phyloP scores from a whole-genome alignment of 2,888 invertebrate species.

The Pristionchus entomophagus region DNA sequence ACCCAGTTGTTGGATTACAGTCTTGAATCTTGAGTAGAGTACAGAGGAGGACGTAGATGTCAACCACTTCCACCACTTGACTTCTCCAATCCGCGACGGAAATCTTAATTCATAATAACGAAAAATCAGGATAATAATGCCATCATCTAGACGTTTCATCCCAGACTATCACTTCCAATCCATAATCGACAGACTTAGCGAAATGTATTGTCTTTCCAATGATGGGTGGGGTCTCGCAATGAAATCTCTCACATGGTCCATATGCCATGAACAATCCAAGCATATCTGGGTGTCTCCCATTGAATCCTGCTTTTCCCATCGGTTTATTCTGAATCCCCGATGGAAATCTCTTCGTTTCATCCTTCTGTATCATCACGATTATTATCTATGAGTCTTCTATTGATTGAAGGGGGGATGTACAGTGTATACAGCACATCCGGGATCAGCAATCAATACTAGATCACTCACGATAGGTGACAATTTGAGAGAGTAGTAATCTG shows the following conservation, averaged over 20 bases:
- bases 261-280: constrained; percentile 63
- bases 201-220: too few relatives aligned
- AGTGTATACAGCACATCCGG: constrained; percentile 56
- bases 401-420: constrained; percentile 51
- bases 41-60: constrained; percentile 65
- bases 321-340: background rate
- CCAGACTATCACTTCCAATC: too few relatives aligned
- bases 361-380: constrained; percentile 3
- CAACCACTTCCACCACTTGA: constrained; percentile 60
- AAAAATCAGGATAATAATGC: too few relatives aligned
- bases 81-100: constrained; percentile 59
- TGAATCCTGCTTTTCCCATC: constrained; percentile 57
- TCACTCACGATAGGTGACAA: constrained; percentile 44
- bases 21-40: constrained; percentile 56
- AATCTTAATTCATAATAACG: constrained; percentile 51
- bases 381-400: too few relatives aligned
- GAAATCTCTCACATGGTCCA: constrained; percentile 58
- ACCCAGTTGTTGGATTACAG: constrained; percentile 59
- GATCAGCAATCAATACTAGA: constrained; percentile 46
- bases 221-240: too few relatives aligned
- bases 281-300: constrained; percentile 61
- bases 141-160: background rate
- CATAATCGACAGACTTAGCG: too few relatives aligned
- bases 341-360: constrained; percentile 31
- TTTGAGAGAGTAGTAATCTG: constrained; percentile 60